A percentile compares a stretch with the other conserved stretches of the same genome.
Conservation (phyloP, 1,140 invertebrate genomes). For the Agraylea sexmaculata region DNA sequence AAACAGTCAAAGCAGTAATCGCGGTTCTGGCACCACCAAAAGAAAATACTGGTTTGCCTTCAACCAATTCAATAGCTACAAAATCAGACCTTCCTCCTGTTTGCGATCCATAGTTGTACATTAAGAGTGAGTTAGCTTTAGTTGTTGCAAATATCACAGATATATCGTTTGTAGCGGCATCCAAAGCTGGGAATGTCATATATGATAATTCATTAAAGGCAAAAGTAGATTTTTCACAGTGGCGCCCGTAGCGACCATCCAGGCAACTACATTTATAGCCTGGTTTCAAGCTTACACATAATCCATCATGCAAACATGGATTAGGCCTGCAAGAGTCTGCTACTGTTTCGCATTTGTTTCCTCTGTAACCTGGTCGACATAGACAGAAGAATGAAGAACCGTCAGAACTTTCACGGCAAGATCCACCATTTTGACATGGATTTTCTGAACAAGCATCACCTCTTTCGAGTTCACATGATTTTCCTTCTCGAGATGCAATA, state of each 20-base stretch:
- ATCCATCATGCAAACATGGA: constrained; percentile 74
- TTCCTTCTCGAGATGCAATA: constrained; percentile 62
- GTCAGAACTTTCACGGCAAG: constrained; percentile 75
- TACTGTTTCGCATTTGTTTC: constrained; percentile 74
- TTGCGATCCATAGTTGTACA: constrained; percentile 83
- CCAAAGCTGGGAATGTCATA: constrained; percentile 75
- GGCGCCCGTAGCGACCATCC: constrained; percentile 74
- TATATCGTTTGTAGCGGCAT: constrained; percentile 81
- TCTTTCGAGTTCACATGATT: constrained; percentile 70
- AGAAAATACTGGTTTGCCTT: constrained; percentile 74
- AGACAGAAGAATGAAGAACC: constrained; percentile 81
- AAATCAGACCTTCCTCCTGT: constrained; percentile 84
- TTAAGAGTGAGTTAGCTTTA: constrained; percentile 69
- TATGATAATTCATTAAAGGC: constrained; percentile 83
- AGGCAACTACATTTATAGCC: constrained; percentile 81
- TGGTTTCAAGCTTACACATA: constrained; percentile 69
- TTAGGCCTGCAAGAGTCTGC: constrained; percentile 82
- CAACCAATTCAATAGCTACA: constrained; percentile 77
- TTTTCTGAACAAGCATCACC: constrained; percentile 72
- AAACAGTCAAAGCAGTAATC: constrained; percentile 64
- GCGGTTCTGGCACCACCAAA: constrained; percentile 79
- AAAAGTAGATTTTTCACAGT: constrained; percentile 81
- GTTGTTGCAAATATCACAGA: constrained; percentile 84
- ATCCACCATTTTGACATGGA: constrained; percentile 81
- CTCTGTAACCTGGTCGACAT: constrained; percentile 77